Conservation (phyloP, 2,888 invertebrate species). For the Noctuana brunneofusca region DNA sequence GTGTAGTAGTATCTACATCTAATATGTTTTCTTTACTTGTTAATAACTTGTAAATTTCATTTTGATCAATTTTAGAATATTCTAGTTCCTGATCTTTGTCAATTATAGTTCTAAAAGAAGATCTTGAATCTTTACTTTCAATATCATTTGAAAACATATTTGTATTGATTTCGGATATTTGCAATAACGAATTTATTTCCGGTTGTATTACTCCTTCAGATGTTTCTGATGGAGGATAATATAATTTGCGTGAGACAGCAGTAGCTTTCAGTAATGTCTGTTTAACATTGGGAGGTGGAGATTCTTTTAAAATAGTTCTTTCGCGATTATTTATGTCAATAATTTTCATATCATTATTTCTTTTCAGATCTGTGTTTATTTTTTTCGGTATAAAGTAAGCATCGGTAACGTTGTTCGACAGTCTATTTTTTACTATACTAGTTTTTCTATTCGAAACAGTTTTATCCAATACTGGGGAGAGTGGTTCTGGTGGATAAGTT, state of each 20-base stretch:
- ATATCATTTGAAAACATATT: not conserved
- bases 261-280: not conserved
- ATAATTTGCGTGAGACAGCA: not conserved
- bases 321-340: not conserved
- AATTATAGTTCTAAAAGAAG: not conserved
- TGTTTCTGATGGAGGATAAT: not conserved
- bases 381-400: slow-evolving; percentile 52
- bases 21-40: not conserved
- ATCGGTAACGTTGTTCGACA: slow-evolving; percentile 22
- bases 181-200: not conserved
- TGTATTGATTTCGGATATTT: not conserved
- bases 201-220: not conserved
- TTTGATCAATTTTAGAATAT: not conserved
- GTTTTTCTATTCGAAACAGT: not conserved
- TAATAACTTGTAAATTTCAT: not conserved
- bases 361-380: slow-evolving; percentile 25
- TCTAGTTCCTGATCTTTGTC: not conserved
- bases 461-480: not conserved
- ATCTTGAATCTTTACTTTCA: not conserved
- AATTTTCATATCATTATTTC: not conserved
- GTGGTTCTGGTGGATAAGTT: slow-evolving; percentile 54
- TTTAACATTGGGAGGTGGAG: not conserved
- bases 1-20: not conserved
- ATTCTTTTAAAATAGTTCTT: not conserved
- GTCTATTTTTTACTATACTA: slow-evolving; percentile 4